A percentile compares a stretch with the other conserved stretches of the same genome.
phyloP scores from a whole-genome alignment of 2,888 invertebrate genomes.

The Agrotis puta region DNA sequence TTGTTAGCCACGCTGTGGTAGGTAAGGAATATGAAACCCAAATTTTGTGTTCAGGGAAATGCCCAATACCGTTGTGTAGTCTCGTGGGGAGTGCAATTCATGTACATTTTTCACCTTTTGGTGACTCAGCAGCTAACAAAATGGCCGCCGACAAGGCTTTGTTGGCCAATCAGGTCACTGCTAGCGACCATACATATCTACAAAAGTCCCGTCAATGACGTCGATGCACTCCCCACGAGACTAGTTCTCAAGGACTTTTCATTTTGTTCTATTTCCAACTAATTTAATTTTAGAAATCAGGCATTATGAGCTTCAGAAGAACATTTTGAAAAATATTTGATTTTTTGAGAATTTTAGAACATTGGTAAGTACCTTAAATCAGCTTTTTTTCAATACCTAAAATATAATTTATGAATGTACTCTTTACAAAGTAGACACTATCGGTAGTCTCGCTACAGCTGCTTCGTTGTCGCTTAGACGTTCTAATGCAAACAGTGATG shows the following conservation, averaged over 20 bases:
- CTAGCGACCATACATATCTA: conserved; percentile 84
- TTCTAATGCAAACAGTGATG: conserved; percentile 32
- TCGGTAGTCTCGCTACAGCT: conserved; percentile 84
- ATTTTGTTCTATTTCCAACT: conserved; percentile 82
- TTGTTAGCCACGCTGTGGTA: conserved; percentile 79
- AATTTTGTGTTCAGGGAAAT: conserved; percentile 91
- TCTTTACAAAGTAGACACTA: conserved; percentile 88
- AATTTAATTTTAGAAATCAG: conserved; percentile 73
- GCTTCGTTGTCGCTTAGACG: conserved; percentile 67
- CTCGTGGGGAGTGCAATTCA: conserved; percentile 91
- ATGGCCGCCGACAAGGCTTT: conserved; percentile 92
- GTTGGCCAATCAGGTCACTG: conserved; percentile 85
- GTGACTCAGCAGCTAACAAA: conserved; percentile 92
- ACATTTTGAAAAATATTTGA: conserved; percentile 11
- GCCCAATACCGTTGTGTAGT: conserved; percentile 91
- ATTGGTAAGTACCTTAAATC: neutral
- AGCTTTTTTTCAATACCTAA: conserved; percentile 66
- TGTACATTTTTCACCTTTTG: conserved; percentile 92
- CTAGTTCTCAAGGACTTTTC: conserved; percentile 90
- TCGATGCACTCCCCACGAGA: conserved; percentile 89
- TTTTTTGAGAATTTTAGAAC: conserved; percentile 32
- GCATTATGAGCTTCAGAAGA: conserved; percentile 41
- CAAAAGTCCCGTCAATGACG: conserved; percentile 86
- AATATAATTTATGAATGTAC: conserved; percentile 88
- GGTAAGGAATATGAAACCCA: conserved; percentile 88